phyloP scores from a whole-genome alignment of 2,888 invertebrate species.

The Malthinus seriepunctatus region DNA sequence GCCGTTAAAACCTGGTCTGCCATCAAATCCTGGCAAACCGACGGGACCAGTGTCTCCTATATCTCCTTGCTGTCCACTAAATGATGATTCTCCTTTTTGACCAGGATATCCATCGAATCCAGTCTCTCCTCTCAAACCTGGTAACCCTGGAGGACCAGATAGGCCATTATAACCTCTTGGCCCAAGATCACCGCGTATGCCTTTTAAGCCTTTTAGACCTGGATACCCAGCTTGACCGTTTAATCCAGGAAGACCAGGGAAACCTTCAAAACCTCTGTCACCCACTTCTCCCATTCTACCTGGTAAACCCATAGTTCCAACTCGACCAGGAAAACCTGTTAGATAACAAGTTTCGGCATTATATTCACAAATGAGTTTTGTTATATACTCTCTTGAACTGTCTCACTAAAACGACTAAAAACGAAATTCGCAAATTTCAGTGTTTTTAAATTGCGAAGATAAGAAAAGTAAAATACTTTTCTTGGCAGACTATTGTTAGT shows the following conservation, averaged over 20 bases:
- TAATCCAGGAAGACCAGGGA: slow-evolving; percentile 51
- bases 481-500: too few relatives aligned
- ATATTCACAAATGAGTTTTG: too few relatives aligned
- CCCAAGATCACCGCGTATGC: slow-evolving; percentile 53
- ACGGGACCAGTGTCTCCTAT: slow-evolving; percentile 56
- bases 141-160: slow-evolving; percentile 51
- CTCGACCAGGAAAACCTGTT: slow-evolving; percentile 46
- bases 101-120: slow-evolving; percentile 53
- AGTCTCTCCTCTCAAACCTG: slow-evolving; percentile 53
- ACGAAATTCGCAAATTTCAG: too few relatives aligned
- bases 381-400: too few relatives aligned
- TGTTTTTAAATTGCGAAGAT: too few relatives aligned
- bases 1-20: slow-evolving; percentile 56
- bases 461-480: too few relatives aligned
- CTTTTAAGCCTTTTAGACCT: slow-evolving; percentile 61
- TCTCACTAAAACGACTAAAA: too few relatives aligned
- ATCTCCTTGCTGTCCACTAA: slow-evolving; percentile 67
- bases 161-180: slow-evolving; percentile 44
- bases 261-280: slow-evolving; percentile 16
- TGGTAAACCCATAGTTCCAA: slow-evolving; percentile 40
- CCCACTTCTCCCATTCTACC: slow-evolving; percentile 37
- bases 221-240: slow-evolving; percentile 46
- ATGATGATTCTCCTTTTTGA: slow-evolving; percentile 62
- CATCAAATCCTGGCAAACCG: slow-evolving; percentile 58
- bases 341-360: slow-evolving; percentile 24